A percentile compares a stretch with the other conserved stretches of the same genome.
Evolutionary conservation across 2,888 invertebrate genomes (phyloP).

Genomic region (Brachypalpus laphriformis): DNA sequence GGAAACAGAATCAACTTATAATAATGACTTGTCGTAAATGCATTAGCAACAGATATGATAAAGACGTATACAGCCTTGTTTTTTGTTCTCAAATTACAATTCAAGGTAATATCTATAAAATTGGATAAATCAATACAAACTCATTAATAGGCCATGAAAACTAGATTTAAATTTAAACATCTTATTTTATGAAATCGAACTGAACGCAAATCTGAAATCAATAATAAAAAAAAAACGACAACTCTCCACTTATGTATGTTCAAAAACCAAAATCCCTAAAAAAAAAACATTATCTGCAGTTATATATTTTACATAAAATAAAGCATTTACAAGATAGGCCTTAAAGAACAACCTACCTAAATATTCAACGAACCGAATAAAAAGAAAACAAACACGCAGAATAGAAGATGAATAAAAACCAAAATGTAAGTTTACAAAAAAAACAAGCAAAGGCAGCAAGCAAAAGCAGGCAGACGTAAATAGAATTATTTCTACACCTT

Average conservation of each 20-base stretch:
- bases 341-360: conserved; percentile 57
- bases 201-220: background rate
- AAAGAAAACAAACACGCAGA: conserved; percentile 22
- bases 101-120: background rate
- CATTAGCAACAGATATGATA: too few relatives aligned
- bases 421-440: conserved; percentile 41
- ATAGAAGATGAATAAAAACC: conserved; percentile 23
- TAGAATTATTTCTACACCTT: conserved; percentile 65
- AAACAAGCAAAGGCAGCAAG: conserved; percentile 2
- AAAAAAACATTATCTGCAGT: background rate
- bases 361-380: conserved; percentile 51
- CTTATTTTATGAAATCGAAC: background rate
- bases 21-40: too few relatives aligned
- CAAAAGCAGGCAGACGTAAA: conserved; percentile 44
- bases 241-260: background rate
- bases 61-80: too few relatives aligned
- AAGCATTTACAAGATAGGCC: conserved; percentile 13
- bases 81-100: background rate
- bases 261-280: background rate
- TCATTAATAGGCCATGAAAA: background rate
- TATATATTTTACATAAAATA: conserved; percentile 15
- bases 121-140: background rate
- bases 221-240: background rate
- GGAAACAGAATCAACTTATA: too few relatives aligned
- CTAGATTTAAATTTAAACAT: conserved; percentile 1